Percentiles rank a stretch among this genome's conserved stretches.
These are phyloP conservation scores for Druon quercuslanigerum DNA, from an alignment of 1,140 invertebrate genomes.

Conservation along the genomic window DNA sequence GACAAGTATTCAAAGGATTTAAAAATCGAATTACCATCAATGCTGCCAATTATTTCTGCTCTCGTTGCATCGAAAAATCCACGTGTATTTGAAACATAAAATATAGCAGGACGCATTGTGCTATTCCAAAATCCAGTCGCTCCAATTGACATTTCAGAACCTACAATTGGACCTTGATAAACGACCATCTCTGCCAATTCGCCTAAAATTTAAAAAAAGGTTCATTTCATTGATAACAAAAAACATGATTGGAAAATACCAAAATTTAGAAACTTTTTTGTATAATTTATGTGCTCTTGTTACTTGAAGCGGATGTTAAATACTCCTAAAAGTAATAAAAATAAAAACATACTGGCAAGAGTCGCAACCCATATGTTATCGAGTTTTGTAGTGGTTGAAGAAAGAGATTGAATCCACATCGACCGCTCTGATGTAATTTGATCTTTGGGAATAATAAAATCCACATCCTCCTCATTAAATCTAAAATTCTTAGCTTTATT, in stretches of 20 bases:
- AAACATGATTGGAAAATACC: too few relatives aligned
- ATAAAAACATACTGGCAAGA: conserved; percentile 75
- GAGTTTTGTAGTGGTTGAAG: conserved; percentile 61
- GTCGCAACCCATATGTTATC: conserved; percentile 79
- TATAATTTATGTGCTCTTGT: too few relatives aligned
- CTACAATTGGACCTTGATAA: conserved; percentile 76
- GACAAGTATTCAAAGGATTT: too few relatives aligned
- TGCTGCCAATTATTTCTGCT: conserved; percentile 80
- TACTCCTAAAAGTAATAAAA: conserved; percentile 34
- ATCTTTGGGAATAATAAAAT: conserved; percentile 54
- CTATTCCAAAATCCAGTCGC: conserved; percentile 81
- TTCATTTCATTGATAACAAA: too few relatives aligned
- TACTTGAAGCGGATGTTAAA: too few relatives aligned
- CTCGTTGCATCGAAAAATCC: conserved; percentile 79
- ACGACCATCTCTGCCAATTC: conserved; percentile 80
- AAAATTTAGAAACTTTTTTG: too few relatives aligned
- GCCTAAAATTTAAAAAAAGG: conserved; percentile 66
- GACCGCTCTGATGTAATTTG: conserved; percentile 49
- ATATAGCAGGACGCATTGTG: conserved; percentile 76
- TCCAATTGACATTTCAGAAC: conserved; percentile 71
- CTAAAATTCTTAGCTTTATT: conserved; percentile 21
- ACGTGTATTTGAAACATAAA: conserved; percentile 75
- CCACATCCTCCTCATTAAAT: conserved; percentile 49
- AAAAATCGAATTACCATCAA: conserved; percentile 77
- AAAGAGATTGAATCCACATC: conserved; percentile 53